Evolutionary conservation across 2,113 vertebrate species (phyloP).

Genomic region (Datnioides undecimradiatus): DNA sequence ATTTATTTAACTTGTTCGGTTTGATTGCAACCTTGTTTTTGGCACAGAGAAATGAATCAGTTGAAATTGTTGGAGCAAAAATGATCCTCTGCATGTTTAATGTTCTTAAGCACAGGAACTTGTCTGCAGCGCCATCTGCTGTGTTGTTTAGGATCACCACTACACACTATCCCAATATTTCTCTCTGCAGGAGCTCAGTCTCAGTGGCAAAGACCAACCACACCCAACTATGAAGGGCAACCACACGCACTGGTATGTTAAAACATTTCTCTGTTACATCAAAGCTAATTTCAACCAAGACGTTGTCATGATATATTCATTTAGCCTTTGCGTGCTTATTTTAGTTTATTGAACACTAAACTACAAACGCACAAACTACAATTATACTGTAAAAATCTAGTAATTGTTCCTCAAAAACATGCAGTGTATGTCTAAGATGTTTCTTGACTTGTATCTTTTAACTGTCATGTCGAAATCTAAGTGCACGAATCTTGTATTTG

Average conservation of each 20-base stretch:
- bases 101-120: slow-evolving; percentile 20
- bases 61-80: slow-evolving; percentile 38
- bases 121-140: slow-evolving; percentile 79
- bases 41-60: slow-evolving; percentile 14
- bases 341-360: background rate
- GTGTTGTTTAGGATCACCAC: slow-evolving; percentile 40
- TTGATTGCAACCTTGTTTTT: slow-evolving; percentile 53
- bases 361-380: background rate
- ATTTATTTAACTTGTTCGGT: slow-evolving; percentile 41
- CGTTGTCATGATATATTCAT: background rate
- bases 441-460: background rate
- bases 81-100: slow-evolving; percentile 29
- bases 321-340: background rate
- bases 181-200: slow-evolving; percentile 86
- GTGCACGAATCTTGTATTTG: background rate
- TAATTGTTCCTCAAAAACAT: background rate
- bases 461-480: background rate
- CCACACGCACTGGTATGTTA: slow-evolving; percentile 91
- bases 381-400: background rate
- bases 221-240: slow-evolving; percentile 93
- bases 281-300: slow-evolving; percentile 6
- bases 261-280: slow-evolving; percentile 15
- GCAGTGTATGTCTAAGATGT: background rate
- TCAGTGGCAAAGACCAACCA: slow-evolving; percentile 93
- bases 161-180: slow-evolving; percentile 20